Conservation (phyloP, 1,140 invertebrate species). For the Hyles vespertilio region DNA sequence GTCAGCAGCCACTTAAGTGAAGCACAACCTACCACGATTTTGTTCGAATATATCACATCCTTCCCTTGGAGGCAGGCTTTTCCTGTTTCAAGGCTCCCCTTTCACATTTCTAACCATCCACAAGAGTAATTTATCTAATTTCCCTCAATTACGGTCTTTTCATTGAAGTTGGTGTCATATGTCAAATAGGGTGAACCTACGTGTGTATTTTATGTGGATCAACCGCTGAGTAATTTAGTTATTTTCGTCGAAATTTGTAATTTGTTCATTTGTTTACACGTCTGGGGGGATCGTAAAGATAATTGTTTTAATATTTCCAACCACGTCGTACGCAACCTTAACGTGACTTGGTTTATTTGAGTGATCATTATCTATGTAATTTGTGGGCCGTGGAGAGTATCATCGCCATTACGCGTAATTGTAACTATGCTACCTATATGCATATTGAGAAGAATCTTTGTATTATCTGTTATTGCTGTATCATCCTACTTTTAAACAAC, state of each 20-base stretch:
- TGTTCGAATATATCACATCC: background rate
- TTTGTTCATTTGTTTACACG: constrained; percentile 2
- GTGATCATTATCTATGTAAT: too few species aligned
- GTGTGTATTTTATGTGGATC: constrained; percentile 27
- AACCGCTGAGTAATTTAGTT: constrained; percentile 13
- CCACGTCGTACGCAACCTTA: too few species aligned
- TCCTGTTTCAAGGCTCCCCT: constrained; percentile 23
- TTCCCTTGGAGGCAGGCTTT: background rate
- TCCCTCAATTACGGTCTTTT: constrained; percentile 59
- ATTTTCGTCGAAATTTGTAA: constrained; percentile 6
- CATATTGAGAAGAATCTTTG: too few species aligned
- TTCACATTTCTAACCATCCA: constrained; percentile 34
- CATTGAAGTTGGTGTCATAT: constrained; percentile 34
- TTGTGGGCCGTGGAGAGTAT: too few species aligned
- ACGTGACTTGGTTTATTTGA: too few species aligned
- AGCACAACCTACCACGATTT: background rate
- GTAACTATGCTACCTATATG: too few species aligned
- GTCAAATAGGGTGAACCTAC: constrained; percentile 45
- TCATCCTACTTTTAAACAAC: too few species aligned
- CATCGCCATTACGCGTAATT: too few species aligned
- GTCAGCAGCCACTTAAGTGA: constrained; percentile 3
- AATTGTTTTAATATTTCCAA: background rate
- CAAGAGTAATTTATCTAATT: constrained; percentile 65
- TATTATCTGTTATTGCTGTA: too few species aligned
- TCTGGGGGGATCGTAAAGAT: background rate